These are phyloP conservation scores for Labrus mixtus DNA, from an alignment of 2,113 vertebrate species.

Conservation along the genomic window DNA sequence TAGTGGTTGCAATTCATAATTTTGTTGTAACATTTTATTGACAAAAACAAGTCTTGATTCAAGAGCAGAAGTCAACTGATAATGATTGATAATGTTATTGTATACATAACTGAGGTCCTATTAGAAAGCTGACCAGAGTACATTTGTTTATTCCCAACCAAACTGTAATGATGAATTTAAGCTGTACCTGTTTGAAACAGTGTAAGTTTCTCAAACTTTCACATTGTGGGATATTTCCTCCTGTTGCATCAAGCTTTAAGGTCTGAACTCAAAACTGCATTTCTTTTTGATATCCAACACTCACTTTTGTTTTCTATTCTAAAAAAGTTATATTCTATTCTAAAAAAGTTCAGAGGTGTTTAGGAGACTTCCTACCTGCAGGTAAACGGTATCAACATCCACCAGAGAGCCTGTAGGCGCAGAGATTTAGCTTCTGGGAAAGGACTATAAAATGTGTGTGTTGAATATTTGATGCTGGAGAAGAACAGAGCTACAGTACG, in stretches of 20 bases:
- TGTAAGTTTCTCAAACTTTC: neutral
- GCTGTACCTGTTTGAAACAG: neutral
- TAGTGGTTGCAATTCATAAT: no score
- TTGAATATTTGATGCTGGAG: slow-evolving; percentile 78
- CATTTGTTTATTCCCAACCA: neutral
- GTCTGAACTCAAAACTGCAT: neutral
- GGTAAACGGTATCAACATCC: slow-evolving; percentile 57
- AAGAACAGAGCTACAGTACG: slow-evolving; percentile 21
- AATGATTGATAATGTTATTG: neutral
- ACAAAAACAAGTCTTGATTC: no score
- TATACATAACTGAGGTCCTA: neutral
- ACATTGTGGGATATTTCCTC: neutral
- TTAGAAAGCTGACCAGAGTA: neutral
- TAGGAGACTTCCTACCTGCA: neutral
- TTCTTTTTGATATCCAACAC: slow-evolving; percentile 5
- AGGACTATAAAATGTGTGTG: slow-evolving; percentile 46
- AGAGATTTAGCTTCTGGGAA: slow-evolving; percentile 29
- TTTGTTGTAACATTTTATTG: no score
- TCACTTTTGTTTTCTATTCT: slow-evolving; percentile 29
- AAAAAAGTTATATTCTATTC: slow-evolving; percentile 18
- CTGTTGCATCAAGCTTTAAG: neutral
- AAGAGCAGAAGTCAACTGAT: no score
- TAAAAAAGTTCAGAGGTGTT: slow-evolving; percentile 15
- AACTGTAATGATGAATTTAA: neutral
- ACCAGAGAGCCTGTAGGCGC: neutral